Base-by-base conservation (phyloP, 1,140 invertebrate genomes). In the Monochamus saltuarius region DNA sequence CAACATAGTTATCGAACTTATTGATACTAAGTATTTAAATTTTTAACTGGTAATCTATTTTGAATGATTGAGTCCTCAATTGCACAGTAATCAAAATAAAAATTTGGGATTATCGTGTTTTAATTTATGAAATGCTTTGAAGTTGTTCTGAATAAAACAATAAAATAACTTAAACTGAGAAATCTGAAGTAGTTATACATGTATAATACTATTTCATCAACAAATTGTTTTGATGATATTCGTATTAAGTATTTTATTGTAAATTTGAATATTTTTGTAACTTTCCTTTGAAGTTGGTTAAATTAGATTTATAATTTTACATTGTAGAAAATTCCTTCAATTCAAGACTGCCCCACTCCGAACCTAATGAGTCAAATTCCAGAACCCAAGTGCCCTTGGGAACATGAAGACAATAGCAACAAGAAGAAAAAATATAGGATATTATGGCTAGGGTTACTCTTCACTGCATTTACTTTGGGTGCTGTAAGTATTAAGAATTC, bases 321-420 rank as follows among this genome's bases (percentile, higher is more conserved):
- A 14, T 69, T 66, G 40, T 53, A 66, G 64, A 55, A 61, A 64
- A 57, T 64, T 9, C 58, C 61, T n/a, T 67, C 69, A 2, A 56
- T 57, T 38, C 46, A 67, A 60, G 61, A 71, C 62, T 75, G 73
- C 56, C 42, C 57, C 8, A 49, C 49, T 54, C 66, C 69, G 9
- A 73, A 68, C 45, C 56, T 68, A 37, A 61, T 73, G 60, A 65
- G 62, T 42, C 58, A 71, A 50, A 51, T 63, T 40, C 72, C 73
- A 13, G 64, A 72, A 53, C 64, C 69, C 45, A 34, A 56, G 45
- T 62, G 65, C 39, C 37, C 55, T 4, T 68, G 47, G 50, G 49
- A 68, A 19, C 56, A 69, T 53, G 34, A 65, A 42, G 62, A 71
- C 54, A 54, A 56, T 29, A 59, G 45, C 29, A 35, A 61, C n/a